phyloP scores from a whole-genome alignment of 2,888 invertebrate species.

The Drosophila setosimentum region DNA sequence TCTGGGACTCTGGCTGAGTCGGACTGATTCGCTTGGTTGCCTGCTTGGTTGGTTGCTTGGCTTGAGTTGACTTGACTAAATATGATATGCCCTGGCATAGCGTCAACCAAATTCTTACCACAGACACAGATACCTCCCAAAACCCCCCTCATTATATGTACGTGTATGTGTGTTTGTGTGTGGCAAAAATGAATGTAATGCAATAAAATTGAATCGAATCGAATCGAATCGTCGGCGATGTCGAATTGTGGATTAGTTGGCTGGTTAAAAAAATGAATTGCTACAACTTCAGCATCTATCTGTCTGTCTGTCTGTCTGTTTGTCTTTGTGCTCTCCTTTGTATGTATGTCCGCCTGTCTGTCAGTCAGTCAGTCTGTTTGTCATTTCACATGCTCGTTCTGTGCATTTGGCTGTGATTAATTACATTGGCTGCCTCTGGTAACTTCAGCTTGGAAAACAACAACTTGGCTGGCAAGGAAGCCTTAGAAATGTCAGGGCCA shows the following conservation, averaged over 20 bases:
- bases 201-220: constrained; percentile 23
- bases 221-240: constrained; percentile 42
- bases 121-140: constrained; percentile 45
- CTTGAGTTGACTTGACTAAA: constrained; percentile 61
- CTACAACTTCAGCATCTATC: constrained; percentile 58
- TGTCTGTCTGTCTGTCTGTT: constrained; percentile 34
- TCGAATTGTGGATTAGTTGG: constrained; percentile 74
- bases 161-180: constrained; percentile 34
- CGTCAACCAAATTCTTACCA: constrained; percentile 77
- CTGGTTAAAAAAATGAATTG: constrained; percentile 55
- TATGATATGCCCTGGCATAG: constrained; percentile 74
- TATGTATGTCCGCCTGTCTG: constrained; percentile 30
- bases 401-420: constrained; percentile 81
- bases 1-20: constrained; percentile 27
- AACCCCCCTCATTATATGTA: constrained; percentile 13
- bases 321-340: constrained; percentile 19
- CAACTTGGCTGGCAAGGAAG: constrained; percentile 65
- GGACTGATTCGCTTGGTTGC: constrained; percentile 32
- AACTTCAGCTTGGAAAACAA: constrained; percentile 43
- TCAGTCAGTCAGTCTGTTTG: constrained; percentile 55
- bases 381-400: constrained; percentile 78
- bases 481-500: constrained; percentile 81
- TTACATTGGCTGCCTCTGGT: constrained; percentile 73
- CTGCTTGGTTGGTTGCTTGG: constrained; percentile 44
- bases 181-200: constrained; percentile 71